These are phyloP conservation scores for Colaptes auratus DNA, from an alignment of 2,113 vertebrate species.

Conservation along the genomic window DNA sequence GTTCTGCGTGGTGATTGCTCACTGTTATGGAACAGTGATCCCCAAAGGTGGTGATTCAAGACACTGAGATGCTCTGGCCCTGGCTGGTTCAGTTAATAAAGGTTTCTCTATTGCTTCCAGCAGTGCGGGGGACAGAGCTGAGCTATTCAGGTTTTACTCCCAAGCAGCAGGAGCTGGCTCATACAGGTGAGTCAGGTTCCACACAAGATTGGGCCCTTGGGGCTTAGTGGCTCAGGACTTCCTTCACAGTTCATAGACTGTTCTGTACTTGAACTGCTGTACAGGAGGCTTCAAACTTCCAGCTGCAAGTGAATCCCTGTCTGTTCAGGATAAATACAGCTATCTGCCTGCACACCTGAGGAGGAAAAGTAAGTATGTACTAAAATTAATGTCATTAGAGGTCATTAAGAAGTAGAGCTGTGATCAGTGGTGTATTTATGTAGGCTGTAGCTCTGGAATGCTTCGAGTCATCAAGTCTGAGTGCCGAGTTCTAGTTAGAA, in stretches of 20 bases:
- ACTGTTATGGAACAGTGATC: neutral
- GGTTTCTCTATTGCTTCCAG: neutral
- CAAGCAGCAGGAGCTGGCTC: neutral
- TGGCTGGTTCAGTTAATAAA: rapidly evolving
- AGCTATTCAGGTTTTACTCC: neutral
- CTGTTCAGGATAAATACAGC: neutral
- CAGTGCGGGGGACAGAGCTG: neutral
- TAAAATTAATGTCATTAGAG: neutral
- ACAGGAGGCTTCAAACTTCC: neutral
- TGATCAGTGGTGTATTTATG: neutral
- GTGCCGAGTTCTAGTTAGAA: neutral
- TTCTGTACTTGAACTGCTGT: rapidly evolving
- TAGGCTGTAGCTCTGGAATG: too few relatives aligned
- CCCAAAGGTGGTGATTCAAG: neutral
- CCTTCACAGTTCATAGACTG: rapidly evolving
- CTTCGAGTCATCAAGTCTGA: too few relatives aligned
- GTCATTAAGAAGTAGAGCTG: neutral
- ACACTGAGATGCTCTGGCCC: neutral
- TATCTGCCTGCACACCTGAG: neutral
- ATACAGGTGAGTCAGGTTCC: neutral
- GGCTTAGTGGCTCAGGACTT: neutral
- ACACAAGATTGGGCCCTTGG: neutral
- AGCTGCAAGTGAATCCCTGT: neutral
- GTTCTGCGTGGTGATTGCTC: neutral
- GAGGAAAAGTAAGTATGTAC: neutral